Evolutionary conservation across 2,113 vertebrate species (phyloP), one percentile per base, ranked within the genome.

Genomic region (Mugil cephalus): DNA sequence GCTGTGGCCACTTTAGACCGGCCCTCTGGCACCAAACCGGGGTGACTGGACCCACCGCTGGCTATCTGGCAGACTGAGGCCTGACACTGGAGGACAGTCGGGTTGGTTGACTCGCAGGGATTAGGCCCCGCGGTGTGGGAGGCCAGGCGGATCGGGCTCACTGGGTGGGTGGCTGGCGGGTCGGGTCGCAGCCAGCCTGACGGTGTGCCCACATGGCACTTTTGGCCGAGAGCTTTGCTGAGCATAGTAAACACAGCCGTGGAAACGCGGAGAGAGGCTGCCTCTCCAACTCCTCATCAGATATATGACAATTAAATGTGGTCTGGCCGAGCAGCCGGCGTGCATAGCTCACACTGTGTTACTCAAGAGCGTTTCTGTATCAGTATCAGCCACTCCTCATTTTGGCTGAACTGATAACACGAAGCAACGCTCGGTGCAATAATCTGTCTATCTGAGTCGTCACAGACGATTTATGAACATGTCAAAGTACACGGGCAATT

Each of bases 151-250:
- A 56, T 79, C 63, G 15, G n/a, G 62, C 74, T 79, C 36, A 0
- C 79, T 87, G 79, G 84, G 74, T 82, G 84, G 71, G 55, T 84
- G 84, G 64, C 65, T 77, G 24, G 24, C 24, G 24, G 24, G 24
- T 30, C 24, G 24, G 24, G 24, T 30, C 24, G 5, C 24, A 30
- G 24, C 24, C 52, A 7, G 55, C 15, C 62, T 10, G 53, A 83
- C 79, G 52, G 72, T 35, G 68, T 50, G 67, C 75, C 79, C 84
- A 80, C 79, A 85, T 84, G 83, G 73, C 74, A 43, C 18, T 45
- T 82, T 80, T 79, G 81, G 84, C 73, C 4, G 43, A 18, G 70
- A 70, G 58, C 53, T 30, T 68, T 58, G 14, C 53, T 68, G 51
- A 56, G 77, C 51, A 56, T 73, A 69, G 77, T n/a, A 66, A 77